Conservation (phyloP, 2,797 vertebrate species). For the Chloroceryle inda region DNA sequence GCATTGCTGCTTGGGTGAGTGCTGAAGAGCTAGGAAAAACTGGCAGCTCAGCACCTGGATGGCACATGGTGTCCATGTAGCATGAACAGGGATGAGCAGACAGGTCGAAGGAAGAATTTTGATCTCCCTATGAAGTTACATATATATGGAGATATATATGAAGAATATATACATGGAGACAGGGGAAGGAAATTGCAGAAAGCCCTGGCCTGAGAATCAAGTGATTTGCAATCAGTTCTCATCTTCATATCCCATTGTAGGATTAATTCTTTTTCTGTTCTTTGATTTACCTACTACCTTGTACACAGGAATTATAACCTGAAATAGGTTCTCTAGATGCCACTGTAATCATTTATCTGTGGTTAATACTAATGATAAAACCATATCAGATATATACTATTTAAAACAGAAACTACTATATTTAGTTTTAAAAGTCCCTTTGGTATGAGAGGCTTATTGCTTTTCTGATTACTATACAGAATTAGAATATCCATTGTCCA, state of each 20-base stretch:
- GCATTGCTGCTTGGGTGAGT: background rate
- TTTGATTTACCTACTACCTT: background rate
- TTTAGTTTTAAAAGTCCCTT: slow-evolving; percentile 39
- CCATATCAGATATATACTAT: background rate
- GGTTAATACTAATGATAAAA: background rate
- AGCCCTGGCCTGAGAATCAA: background rate
- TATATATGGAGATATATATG: background rate
- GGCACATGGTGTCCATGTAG: rapidly evolving
- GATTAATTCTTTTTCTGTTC: background rate
- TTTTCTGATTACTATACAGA: slow-evolving; percentile 32
- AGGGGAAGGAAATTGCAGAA: rapidly evolving
- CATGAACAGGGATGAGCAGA: background rate
- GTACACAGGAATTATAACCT: background rate
- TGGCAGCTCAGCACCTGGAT: background rate
- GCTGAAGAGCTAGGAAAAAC: background rate
- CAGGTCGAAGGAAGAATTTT: rapidly evolving
- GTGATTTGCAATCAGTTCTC: background rate
- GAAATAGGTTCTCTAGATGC: background rate
- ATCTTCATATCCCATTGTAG: background rate
- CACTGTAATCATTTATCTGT: background rate
- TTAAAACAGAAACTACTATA: background rate
- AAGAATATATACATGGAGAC: background rate
- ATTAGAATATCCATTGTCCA: slow-evolving; percentile 7
- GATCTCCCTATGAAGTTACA: rapidly evolving
- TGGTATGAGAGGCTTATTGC: slow-evolving; percentile 30